Percentiles rank a stretch among this genome's conserved stretches.
phyloP scores from a whole-genome alignment of 2,797 vertebrate species.

The Nyctalus aviator region DNA sequence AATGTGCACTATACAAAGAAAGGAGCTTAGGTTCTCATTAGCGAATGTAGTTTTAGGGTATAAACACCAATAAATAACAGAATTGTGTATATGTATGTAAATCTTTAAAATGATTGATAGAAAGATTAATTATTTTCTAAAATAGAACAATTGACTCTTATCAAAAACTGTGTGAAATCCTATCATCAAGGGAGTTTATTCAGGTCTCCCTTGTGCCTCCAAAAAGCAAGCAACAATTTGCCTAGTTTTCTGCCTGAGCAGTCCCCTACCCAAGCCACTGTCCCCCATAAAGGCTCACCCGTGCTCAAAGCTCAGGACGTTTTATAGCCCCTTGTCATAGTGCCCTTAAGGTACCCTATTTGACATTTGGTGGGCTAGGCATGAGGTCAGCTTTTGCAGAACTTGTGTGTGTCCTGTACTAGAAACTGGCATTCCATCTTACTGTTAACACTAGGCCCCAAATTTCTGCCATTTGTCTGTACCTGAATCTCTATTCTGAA shows the following conservation, averaged over 20 bases:
- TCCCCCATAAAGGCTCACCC: neutral
- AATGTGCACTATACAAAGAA: slow-evolving; percentile 65
- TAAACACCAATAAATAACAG: slow-evolving; percentile 60
- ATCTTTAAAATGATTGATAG: slow-evolving; percentile 57
- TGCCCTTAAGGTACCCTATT: neutral
- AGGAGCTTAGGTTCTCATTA: slow-evolving; percentile 64
- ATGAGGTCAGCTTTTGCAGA: neutral
- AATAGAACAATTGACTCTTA: slow-evolving; percentile 49
- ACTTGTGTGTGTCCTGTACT: too few relatives aligned
- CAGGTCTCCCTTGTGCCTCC: neutral
- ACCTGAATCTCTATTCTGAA: neutral
- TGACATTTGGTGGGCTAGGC: neutral
- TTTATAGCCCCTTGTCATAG: neutral
- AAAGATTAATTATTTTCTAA: slow-evolving; percentile 58
- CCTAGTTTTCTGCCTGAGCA: neutral
- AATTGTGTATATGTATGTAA: slow-evolving; percentile 51
- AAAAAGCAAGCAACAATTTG: neutral
- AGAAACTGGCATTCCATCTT: neutral
- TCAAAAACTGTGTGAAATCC: slow-evolving; percentile 31
- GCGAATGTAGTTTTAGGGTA: slow-evolving; percentile 60
- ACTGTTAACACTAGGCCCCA: neutral
- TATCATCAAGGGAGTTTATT: neutral
- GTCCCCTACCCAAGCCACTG: neutral
- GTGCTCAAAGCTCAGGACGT: neutral
- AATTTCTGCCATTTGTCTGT: neutral